Evolutionary conservation across 1,140 invertebrate genomes (phyloP), one percentile per base, ranked within the genome.

Genomic region (Ooceraea biroi): DNA sequence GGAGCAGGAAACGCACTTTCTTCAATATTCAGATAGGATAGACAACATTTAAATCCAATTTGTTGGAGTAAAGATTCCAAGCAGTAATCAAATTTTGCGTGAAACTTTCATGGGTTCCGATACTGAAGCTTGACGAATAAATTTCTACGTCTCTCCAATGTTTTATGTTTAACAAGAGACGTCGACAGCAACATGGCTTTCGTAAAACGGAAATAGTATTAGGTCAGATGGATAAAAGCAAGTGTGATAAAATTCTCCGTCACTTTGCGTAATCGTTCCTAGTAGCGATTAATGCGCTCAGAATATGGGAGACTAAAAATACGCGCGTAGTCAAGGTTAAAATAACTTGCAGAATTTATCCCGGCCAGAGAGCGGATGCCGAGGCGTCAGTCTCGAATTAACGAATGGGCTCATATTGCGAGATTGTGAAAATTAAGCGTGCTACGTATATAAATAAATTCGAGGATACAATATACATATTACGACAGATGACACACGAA

Each of bases 261-360:
- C 36, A 80, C 41, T 71, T 80, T 71, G 65, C 76, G 50, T 58
- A 80, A 80, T 22, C 65, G n/a, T 71, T 80, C 52, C 8, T 22
- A 57, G 65, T 80, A 78, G 69, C 50, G 65, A 71, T 69, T 80
- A 71, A 80, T 69, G 7, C 41, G 25, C 52, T 22, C 11, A 69
- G 36, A 69, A 71, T 50, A 60, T 46, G n/a, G 22, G 3, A 17
- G 65, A 69, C 76, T 80, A 80, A 80, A 80, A 80, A 80, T 80
- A 80, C 27, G 22, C 30, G 3, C 48, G 44, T 22, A 80, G 76
- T 80, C 76, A 80, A 80, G 76, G 76, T 80, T 80, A 71, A 71
- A 80, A 80, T 80, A 80, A 80, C 65, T 46, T 71, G 36, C n/a
- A 57, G n/a, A 71, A 57, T 58, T 69, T 80, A 58, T 69, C 50